These are phyloP conservation scores for Eupithecia insigniata DNA, from an alignment of 2,888 invertebrate species.

Conservation along the genomic window DNA sequence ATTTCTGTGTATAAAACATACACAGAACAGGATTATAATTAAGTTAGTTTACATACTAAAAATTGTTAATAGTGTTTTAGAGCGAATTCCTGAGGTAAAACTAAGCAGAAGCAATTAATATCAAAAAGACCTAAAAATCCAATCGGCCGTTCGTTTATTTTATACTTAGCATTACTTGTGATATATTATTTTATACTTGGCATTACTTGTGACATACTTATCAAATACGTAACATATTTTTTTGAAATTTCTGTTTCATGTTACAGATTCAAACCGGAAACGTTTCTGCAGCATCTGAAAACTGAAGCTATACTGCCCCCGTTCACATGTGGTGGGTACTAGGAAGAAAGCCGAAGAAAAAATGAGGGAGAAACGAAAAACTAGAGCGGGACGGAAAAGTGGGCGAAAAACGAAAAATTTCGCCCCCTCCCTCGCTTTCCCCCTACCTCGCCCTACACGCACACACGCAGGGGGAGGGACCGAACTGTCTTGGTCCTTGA, in stretches of 20 bases:
- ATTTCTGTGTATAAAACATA: not conserved
- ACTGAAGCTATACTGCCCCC: conserved; percentile 58
- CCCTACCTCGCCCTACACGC: conserved; percentile 70
- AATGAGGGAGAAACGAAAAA: conserved; percentile 83
- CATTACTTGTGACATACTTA: not conserved
- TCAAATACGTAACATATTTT: not conserved
- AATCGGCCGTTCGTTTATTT: not conserved
- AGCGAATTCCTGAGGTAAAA: not conserved
- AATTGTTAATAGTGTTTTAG: not conserved
- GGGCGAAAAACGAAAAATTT: conserved; percentile 85
- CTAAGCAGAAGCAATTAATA: not conserved
- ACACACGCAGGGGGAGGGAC: conserved; percentile 66
- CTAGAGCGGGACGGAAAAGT: conserved; percentile 84
- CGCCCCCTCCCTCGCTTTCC: conserved; percentile 64
- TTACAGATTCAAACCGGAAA: conserved; percentile 68
- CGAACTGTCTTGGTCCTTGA: conserved; percentile 61
- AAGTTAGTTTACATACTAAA: not conserved
- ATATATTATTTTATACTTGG: not conserved
- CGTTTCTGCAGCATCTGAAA: conserved; percentile 51
- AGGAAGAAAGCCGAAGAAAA: conserved; percentile 83
- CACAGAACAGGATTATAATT: not conserved
- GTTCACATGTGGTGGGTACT: conserved; percentile 84
- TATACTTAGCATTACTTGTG: not conserved
- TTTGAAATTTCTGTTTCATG: not conserved
- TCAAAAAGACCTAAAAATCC: not conserved